A percentile compares a stretch with the other conserved stretches of the same genome.
Evolutionary conservation across 2,797 vertebrate genomes (phyloP).

Genomic region (Protosalanx chinensis): DNA sequence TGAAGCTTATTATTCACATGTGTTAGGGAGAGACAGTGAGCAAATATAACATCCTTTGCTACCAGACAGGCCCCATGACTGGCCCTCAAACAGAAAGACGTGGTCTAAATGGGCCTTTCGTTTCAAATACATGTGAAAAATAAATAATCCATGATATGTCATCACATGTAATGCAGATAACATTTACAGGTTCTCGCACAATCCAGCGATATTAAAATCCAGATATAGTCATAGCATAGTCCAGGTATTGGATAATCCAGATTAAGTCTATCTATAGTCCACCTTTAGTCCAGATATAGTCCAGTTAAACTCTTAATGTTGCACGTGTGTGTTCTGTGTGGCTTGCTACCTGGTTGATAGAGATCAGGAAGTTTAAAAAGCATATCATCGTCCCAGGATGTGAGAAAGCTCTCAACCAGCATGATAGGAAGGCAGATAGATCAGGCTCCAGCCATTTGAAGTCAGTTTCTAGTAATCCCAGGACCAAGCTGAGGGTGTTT

Average conservation of each 20-base stretch:
- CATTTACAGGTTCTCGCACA: background rate
- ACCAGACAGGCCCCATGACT: background rate
- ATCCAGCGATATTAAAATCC: background rate
- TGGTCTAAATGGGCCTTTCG: too few species aligned
- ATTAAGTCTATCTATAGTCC: too few species aligned
- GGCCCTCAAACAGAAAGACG: background rate
- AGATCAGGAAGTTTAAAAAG: constrained; percentile 58
- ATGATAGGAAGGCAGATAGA: constrained; percentile 56
- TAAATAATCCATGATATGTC: background rate
- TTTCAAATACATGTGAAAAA: too few species aligned
- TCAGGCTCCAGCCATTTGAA: constrained; percentile 58
- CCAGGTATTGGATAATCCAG: too few species aligned
- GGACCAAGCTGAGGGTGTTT: constrained; percentile 58
- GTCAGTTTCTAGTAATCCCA: constrained; percentile 55
- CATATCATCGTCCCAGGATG: constrained; percentile 60
- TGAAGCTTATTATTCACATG: constrained; percentile 29
- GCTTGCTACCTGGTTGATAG: constrained; percentile 55
- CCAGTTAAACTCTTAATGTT: constrained; percentile 37
- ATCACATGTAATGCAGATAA: background rate
- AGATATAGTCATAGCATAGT: too few species aligned
- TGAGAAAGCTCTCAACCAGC: constrained; percentile 69
- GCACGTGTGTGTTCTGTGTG: background rate
- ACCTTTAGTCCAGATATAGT: background rate
- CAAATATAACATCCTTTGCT: background rate
- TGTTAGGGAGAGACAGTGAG: background rate